Percentiles rank a stretch among this genome's conserved stretches.
These are phyloP conservation scores for Apodemia zela DNA, from an alignment of 2,888 invertebrate genomes.

Conservation along the genomic window DNA sequence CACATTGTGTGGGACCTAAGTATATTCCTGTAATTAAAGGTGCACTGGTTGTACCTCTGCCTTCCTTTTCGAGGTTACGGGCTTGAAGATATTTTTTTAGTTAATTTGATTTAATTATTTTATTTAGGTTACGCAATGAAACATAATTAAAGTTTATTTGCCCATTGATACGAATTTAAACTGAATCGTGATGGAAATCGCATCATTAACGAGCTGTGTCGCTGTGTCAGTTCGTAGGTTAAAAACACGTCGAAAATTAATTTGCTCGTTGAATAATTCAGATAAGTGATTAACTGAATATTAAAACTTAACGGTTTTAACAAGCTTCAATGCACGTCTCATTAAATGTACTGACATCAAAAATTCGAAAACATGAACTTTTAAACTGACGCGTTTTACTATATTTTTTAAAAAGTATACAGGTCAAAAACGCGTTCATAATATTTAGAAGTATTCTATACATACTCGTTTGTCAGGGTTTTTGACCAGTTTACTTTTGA, in stretches of 20 bases:
- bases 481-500: too few species aligned
- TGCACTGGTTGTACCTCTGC: too few species aligned
- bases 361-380: neutral
- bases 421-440: too few species aligned
- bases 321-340: constrained; percentile 2
- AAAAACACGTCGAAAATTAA: constrained; percentile 12
- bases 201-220: constrained; percentile 8
- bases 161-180: constrained; percentile 2
- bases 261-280: constrained; percentile 13
- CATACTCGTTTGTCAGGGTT: too few species aligned
- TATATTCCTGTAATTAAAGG: too few species aligned
- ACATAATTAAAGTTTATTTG: neutral
- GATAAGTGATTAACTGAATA: constrained; percentile 15
- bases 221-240: constrained; percentile 8
- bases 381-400: too few species aligned
- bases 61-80: too few species aligned
- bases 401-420: too few species aligned
- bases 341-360: neutral
- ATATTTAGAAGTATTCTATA: too few species aligned
- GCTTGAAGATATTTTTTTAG: too few species aligned
- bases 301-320: constrained; percentile 11
- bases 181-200: constrained; percentile 2
- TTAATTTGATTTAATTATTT: neutral
- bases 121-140: neutral
- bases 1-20: too few species aligned